Base-by-base conservation (phyloP, 2,797 vertebrate genomes). In the Steatocranus sp. region DNA sequence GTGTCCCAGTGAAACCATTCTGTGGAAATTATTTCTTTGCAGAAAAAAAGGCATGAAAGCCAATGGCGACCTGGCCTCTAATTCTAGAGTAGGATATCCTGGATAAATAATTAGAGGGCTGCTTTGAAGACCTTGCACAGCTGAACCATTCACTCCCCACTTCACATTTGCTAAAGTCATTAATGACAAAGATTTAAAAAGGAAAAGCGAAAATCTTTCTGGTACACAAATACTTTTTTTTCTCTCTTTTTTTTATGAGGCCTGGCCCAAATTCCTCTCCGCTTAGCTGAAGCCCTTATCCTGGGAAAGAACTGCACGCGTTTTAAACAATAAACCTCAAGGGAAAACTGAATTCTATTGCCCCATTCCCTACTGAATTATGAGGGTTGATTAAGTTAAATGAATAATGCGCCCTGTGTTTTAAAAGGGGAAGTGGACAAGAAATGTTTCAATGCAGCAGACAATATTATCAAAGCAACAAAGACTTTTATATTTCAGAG, bases 141-240 rank as follows among this genome's bases (percentile, higher is more conserved):
- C 88, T 81, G 82, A 92, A 87, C 90, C 86, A 91, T 94, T 95
- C 92, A 93, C 92, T 95, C 92, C 89, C 84, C 87, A 90, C 92
- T 94, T 94, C 91, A 95, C 96, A 96, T 96, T 96, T 96, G 96
- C 93, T 96, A 95, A 96, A 96, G 95, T 97, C 96, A 97, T 97
- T 96, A 96, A 96, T 96, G 96, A 96, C 94, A 96, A 95, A 95
- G 92, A 95, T 93, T 95, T 94, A 87, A 86, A 94, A 93, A 92
- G 91, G 88, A 95, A 95, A 95, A 89, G 90, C 23, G 7, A 93
- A 95, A 95, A 93, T 95, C 94, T 96, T 94, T 94, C 93, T 94
- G 94, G 94, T 95, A 95, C 95, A 96, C 94, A 96, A 95, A 95
- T 95, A 94, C 91, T 93, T 95, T 89, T 93, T 61, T 63, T 25